phyloP scores from a whole-genome alignment of 2,113 vertebrate genomes.

The Tupaia tana region DNA sequence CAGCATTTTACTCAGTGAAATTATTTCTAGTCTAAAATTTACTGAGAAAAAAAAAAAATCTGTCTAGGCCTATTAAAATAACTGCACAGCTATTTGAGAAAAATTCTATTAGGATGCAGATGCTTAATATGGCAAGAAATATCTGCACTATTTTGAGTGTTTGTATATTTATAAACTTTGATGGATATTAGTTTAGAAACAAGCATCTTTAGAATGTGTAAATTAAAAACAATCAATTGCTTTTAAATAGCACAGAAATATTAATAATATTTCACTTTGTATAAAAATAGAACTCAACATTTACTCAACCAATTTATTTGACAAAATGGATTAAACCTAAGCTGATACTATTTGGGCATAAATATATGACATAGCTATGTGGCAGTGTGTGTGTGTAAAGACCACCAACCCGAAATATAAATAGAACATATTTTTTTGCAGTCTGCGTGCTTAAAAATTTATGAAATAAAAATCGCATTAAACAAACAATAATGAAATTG shows the following conservation, averaged over 20 bases:
- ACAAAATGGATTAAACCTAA: constrained; percentile 65
- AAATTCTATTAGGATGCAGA: neutral
- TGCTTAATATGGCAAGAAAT: neutral
- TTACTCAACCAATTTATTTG: constrained; percentile 43
- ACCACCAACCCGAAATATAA: constrained; percentile 38
- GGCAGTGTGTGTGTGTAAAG: neutral
- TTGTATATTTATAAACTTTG: constrained; percentile 5
- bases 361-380: constrained; percentile 8
- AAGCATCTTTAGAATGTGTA: neutral
- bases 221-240: constrained; percentile 55
- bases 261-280: constrained; percentile 66
- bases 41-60: neutral
- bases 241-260: constrained; percentile 56
- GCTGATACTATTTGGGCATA: constrained; percentile 8
- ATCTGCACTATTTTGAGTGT: constrained; percentile 19
- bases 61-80: constrained; percentile 33
- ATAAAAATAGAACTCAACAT: constrained; percentile 71
- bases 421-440: neutral
- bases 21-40: constrained; percentile 27
- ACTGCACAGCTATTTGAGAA: neutral
- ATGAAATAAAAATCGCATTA: constrained; percentile 46
- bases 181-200: constrained; percentile 31
- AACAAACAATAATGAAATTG: neutral
- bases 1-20: neutral
- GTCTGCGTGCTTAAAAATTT: constrained; percentile 24